Evolutionary conservation across 2,797 vertebrate genomes (phyloP).

Genomic region (Lacerta viridis): DNA sequence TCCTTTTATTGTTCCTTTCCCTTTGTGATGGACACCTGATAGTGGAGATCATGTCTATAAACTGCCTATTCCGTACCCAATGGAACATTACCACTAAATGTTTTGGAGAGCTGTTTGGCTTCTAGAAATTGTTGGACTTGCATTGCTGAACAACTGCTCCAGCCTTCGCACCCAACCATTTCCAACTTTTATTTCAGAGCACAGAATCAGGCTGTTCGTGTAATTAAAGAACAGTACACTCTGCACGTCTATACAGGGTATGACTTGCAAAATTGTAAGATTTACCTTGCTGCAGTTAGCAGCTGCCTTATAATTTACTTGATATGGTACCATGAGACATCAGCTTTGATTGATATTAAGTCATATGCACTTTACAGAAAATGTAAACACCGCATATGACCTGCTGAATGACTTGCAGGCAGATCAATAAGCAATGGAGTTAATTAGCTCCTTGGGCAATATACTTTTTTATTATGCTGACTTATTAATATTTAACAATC

Average conservation of each 20-base stretch:
- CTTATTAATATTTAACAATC: conserved; percentile 36
- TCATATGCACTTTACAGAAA: conserved; percentile 5
- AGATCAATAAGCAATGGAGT: conserved; percentile 25
- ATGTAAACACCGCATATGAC: conserved; percentile 18
- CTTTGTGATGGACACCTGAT: neutral
- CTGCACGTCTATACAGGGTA: neutral
- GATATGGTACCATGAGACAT: neutral
- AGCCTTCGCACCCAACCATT: neutral
- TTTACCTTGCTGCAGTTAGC: neutral
- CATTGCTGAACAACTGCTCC: neutral
- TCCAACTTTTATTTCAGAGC: neutral
- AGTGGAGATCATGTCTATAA: neutral
- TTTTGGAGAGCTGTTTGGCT: too few species aligned
- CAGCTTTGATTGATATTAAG: conserved; percentile 18
- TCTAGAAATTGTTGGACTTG: neutral
- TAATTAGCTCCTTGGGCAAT: conserved; percentile 31
- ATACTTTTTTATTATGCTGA: conserved; percentile 32
- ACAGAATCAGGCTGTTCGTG: neutral
- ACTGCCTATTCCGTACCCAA: neutral
- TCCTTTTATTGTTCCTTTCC: neutral
- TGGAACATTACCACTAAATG: neutral
- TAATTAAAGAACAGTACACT: neutral
- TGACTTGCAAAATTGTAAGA: neutral
- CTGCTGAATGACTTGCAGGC: conserved; percentile 15
- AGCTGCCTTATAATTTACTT: neutral